phyloP scores from a whole-genome alignment of 2,113 vertebrate species.

The Psophia crepitans region DNA sequence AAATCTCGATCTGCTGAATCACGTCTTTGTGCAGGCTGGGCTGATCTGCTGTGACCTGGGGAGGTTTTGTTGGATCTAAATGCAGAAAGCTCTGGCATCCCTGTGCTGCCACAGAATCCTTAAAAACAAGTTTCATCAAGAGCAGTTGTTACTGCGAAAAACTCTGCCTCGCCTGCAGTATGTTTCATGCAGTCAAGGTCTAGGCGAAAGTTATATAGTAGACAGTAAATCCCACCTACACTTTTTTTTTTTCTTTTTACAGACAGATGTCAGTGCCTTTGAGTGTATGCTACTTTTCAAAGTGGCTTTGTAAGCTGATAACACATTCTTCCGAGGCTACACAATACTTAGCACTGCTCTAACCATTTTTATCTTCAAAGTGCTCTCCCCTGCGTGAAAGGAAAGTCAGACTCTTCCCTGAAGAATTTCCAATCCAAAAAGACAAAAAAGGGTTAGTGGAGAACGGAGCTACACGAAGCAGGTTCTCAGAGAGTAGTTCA shows the following conservation, averaged over 20 bases:
- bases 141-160: neutral
- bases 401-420: conserved; percentile 39
- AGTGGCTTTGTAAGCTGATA: conserved; percentile 59
- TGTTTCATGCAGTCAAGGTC: conserved; percentile 17
- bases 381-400: conserved; percentile 5
- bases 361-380: conserved; percentile 65
- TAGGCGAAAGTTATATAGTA: conserved; percentile 34
- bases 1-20: neutral
- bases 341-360: conserved; percentile 56
- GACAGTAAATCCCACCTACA: conserved; percentile 44
- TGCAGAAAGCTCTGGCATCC: neutral
- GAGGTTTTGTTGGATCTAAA: neutral
- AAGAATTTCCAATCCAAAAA: conserved; percentile 44
- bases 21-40: neutral
- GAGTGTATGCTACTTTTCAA: conserved; percentile 63
- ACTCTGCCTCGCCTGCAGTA: neutral
- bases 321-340: conserved; percentile 45
- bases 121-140: neutral
- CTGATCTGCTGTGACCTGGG: neutral
- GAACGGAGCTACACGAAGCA: neutral
- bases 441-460: conserved; percentile 36
- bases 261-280: conserved; percentile 56
- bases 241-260: neutral
- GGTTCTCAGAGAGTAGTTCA: conserved; percentile 19
- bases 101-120: neutral